These are phyloP conservation scores for Polyommatus icarus DNA, from an alignment of 2,888 invertebrate species.

Conservation along the genomic window DNA sequence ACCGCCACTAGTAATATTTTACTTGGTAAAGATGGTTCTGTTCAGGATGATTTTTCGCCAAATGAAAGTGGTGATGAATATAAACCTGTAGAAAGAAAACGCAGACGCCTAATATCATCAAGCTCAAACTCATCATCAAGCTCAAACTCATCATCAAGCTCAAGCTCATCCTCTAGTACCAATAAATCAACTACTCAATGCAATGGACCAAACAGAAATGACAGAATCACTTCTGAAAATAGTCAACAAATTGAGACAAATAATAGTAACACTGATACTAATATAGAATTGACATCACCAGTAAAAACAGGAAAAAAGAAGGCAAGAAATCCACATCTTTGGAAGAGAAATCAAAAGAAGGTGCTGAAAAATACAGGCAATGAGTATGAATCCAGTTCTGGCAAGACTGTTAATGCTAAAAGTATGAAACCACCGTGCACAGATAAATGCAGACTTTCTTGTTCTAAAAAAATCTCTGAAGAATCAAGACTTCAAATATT, in stretches of 20 bases:
- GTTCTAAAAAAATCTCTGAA: conserved; percentile 24
- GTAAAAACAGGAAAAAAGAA: too few relatives aligned
- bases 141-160: background rate
- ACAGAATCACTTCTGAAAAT: conserved; percentile 1
- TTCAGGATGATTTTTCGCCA: background rate
- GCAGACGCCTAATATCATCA: conserved; percentile 1
- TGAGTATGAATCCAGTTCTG: too few relatives aligned
- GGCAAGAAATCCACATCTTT: too few relatives aligned
- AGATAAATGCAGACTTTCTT: too few relatives aligned
- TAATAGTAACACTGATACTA: too few relatives aligned
- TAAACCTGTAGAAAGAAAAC: conserved; percentile 1
- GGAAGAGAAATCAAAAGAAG: too few relatives aligned
- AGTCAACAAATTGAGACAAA: conserved; percentile 1
- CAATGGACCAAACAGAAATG: conserved; percentile 1
- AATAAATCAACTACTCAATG: conserved; percentile 1
- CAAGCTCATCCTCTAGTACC: background rate
- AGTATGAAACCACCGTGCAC: too few relatives aligned
- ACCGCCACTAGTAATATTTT: conserved; percentile 1
- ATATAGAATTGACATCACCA: too few relatives aligned
- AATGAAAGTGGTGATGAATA: background rate
- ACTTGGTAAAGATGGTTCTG: background rate
- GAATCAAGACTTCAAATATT: conserved; percentile 22
- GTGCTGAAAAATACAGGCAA: too few relatives aligned
- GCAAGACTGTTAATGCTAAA: too few relatives aligned
- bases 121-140: background rate